These are phyloP conservation scores for Thamnophis sirtalis DNA, from an alignment of 2,113 vertebrate genomes.

Conservation along the genomic window DNA sequence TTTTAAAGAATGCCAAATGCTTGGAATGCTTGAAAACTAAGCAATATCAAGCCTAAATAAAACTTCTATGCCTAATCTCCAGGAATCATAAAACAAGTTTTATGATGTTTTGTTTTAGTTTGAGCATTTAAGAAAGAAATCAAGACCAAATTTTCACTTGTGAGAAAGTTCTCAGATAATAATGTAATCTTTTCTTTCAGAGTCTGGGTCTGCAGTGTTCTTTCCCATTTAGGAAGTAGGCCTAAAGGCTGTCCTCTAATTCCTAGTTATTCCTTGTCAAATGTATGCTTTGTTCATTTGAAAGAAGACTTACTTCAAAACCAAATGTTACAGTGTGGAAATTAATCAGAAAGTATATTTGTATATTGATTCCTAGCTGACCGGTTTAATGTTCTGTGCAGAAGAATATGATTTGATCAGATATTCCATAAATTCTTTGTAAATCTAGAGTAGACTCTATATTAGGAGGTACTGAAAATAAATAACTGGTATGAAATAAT, in stretches of 20 bases:
- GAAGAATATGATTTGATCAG: conserved; percentile 18
- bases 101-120: too few species aligned
- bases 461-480: background rate
- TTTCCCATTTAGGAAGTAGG: background rate
- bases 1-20: background rate
- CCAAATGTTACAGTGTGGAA: background rate
- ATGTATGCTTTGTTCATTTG: background rate
- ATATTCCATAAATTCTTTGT: background rate
- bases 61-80: background rate
- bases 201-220: background rate
- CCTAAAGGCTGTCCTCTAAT: background rate
- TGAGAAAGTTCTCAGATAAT: background rate
- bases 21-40: background rate
- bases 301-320: background rate
- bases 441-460: background rate
- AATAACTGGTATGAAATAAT: background rate
- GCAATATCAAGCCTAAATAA: background rate
- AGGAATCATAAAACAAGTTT: background rate
- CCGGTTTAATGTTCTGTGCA: background rate
- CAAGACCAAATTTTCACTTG: background rate
- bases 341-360: background rate
- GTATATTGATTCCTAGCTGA: background rate
- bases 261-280: background rate
- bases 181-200: background rate
- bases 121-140: background rate